Evolutionary conservation across 30 jellyfish, hydroid and myxozoan genomes (phyloP).

Genomic region (Cassiopea andromeda): DNA sequence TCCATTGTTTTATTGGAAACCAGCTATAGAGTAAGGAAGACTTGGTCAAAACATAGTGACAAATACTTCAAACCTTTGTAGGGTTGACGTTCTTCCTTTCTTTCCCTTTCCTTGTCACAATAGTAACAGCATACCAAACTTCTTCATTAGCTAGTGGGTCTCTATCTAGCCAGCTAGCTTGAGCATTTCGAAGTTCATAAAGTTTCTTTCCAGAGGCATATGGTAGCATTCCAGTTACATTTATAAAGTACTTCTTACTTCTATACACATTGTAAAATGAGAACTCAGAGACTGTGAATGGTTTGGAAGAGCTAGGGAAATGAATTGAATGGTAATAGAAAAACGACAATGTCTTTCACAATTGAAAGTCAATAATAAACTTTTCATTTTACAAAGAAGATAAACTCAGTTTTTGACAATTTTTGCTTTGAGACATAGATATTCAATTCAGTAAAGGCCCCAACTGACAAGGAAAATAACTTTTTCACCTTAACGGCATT

Average conservation of each 20-base stretch:
- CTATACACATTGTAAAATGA: slow-evolving; percentile 66
- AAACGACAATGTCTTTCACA: neutral
- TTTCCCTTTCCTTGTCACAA: slow-evolving; percentile 67
- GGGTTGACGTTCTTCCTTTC: slow-evolving; percentile 69
- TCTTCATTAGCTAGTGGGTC: slow-evolving; percentile 64
- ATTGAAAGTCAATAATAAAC: too few relatives aligned
- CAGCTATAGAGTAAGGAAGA: too few relatives aligned
- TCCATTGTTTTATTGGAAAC: too few relatives aligned
- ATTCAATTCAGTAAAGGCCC: too few relatives aligned
- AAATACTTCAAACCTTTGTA: slow-evolving; percentile 71
- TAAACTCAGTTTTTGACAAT: neutral
- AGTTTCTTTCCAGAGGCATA: slow-evolving; percentile 60
- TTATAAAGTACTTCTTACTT: slow-evolving; percentile 63
- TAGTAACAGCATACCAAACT: slow-evolving; percentile 80
- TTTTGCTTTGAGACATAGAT: too few relatives aligned
- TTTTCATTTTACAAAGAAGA: too few relatives aligned
- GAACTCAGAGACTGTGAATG: slow-evolving; percentile 58
- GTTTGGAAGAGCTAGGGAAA: slow-evolving; percentile 24
- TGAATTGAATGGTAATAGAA: too few relatives aligned
- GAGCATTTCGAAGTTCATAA: slow-evolving; percentile 22
- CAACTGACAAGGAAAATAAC: too few relatives aligned
- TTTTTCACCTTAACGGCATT: slow-evolving; percentile 40
- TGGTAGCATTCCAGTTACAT: slow-evolving; percentile 60
- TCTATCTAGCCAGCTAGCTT: slow-evolving; percentile 64
- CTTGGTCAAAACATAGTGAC: too few relatives aligned